Conservation (phyloP, 2,888 invertebrate genomes). For the Buathra laborator region DNA sequence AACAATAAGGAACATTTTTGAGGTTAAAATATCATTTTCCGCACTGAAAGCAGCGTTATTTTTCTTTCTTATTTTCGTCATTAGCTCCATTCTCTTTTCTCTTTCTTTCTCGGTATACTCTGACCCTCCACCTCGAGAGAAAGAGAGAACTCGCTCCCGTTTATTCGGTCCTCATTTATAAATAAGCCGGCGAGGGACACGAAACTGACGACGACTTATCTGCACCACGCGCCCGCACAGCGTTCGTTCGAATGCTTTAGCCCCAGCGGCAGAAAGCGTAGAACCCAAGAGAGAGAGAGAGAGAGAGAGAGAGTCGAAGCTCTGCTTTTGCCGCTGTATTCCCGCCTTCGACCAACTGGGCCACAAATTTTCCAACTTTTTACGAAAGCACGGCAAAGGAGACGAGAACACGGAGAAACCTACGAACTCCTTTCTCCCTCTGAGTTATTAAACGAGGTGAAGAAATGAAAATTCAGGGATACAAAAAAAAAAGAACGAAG, state of each 20-base stretch:
- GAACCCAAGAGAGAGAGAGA: not conserved
- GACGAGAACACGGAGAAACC: constrained; percentile 14
- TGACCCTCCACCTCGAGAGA: constrained; percentile 13
- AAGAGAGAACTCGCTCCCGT: constrained; percentile 21
- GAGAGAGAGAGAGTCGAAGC: not conserved
- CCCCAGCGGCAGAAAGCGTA: constrained; percentile 9
- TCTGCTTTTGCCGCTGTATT: not conserved
- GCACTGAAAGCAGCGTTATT: constrained; percentile 19
- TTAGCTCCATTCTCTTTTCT: constrained; percentile 40
- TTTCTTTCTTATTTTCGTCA: constrained; percentile 40
- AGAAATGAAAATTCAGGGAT: constrained; percentile 1
- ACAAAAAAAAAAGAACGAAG: not conserved
- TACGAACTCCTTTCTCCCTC: not conserved
- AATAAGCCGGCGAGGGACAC: constrained; percentile 60
- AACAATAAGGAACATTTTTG: constrained; percentile 2
- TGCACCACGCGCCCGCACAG: constrained; percentile 34
- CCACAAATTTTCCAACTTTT: constrained; percentile 48
- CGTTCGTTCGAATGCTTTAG: constrained; percentile 14
- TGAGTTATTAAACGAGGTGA: constrained; percentile 31
- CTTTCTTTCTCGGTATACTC: constrained; percentile 48
- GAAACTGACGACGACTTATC: constrained; percentile 41
- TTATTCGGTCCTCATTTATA: constrained; percentile 64
- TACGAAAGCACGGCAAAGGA: not conserved
- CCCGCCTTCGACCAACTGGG: constrained; percentile 35
- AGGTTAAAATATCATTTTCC: not conserved